Conservation (phyloP, 1,140 invertebrate genomes). For the Anthonomus grandis region DNA sequence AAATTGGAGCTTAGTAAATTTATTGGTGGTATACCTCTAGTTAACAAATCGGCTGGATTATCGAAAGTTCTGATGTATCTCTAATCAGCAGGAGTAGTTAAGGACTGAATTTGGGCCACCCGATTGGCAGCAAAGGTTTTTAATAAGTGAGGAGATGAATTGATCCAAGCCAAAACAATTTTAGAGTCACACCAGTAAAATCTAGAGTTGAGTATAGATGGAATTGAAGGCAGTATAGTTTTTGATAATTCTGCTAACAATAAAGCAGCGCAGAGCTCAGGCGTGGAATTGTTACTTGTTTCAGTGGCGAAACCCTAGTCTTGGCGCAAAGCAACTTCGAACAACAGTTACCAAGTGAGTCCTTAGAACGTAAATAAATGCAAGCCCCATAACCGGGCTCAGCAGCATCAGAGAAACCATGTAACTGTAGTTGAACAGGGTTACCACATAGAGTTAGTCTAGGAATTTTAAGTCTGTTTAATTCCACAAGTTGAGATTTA, state of each 20-base stretch:
- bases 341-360: background rate
- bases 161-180: conserved; percentile 47
- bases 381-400: conserved; percentile 38
- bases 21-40: conserved; percentile 41
- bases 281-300: background rate
- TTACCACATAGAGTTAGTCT: too few species aligned
- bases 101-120: conserved; percentile 35
- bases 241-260: conserved; percentile 5
- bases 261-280: conserved; percentile 12
- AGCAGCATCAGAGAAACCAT: conserved; percentile 38
- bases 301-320: conserved; percentile 22
- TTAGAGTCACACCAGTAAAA: conserved; percentile 47
- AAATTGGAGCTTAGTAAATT: conserved; percentile 26
- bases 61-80: conserved; percentile 41
- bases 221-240: conserved; percentile 23
- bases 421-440: too few species aligned
- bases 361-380: conserved; percentile 29
- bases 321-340: conserved; percentile 12
- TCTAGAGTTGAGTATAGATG: conserved; percentile 26
- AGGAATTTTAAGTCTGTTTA: too few species aligned
- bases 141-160: conserved; percentile 35
- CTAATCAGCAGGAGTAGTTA: conserved; percentile 40
- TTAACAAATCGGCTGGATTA: conserved; percentile 51
- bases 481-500: too few species aligned
- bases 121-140: conserved; percentile 48